Conservation (phyloP, 2,113 vertebrate species). For the Chauna torquata region DNA sequence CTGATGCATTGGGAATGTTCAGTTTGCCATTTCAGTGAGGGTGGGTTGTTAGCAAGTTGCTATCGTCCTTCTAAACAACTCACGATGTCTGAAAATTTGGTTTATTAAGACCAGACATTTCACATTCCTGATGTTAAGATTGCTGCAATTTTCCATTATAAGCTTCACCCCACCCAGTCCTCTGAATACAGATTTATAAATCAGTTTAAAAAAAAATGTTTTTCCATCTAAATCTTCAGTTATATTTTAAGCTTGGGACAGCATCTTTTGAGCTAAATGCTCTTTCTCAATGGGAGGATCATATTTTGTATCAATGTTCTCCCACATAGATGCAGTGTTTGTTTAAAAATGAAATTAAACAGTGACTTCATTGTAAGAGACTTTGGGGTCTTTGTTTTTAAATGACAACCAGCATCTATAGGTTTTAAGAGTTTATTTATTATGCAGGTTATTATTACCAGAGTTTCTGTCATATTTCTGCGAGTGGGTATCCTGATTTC, state of each 20-base stretch:
- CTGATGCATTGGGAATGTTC: not conserved
- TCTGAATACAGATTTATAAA: slow-evolving; percentile 50
- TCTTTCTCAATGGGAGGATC: not conserved
- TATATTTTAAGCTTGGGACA: not conserved
- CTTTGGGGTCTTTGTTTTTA: not conserved
- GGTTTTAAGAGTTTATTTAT: not conserved
- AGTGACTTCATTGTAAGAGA: not conserved
- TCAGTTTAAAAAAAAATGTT: slow-evolving; percentile 5
- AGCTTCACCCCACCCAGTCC: slow-evolving; percentile 48
- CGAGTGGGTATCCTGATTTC: not conserved
- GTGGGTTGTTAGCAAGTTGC: slow-evolving; percentile 32
- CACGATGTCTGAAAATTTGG: not conserved
- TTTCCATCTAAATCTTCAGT: not conserved
- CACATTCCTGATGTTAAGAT: slow-evolving; percentile 56
- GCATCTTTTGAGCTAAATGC: not conserved
- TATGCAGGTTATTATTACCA: not conserved
- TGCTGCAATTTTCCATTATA: slow-evolving; percentile 64
- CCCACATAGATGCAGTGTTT: not conserved
- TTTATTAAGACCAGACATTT: slow-evolving; percentile 66
- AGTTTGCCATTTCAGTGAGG: not conserved
- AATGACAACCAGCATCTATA: not conserved
- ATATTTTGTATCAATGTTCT: not conserved
- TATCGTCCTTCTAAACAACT: slow-evolving; percentile 6
- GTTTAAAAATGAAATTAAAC: not conserved
- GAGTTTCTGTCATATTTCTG: not conserved